A percentile compares a stretch with the other conserved stretches of the same genome.
Conservation (phyloP, 2,888 invertebrate genomes). For the Drosophila prostipennis region DNA sequence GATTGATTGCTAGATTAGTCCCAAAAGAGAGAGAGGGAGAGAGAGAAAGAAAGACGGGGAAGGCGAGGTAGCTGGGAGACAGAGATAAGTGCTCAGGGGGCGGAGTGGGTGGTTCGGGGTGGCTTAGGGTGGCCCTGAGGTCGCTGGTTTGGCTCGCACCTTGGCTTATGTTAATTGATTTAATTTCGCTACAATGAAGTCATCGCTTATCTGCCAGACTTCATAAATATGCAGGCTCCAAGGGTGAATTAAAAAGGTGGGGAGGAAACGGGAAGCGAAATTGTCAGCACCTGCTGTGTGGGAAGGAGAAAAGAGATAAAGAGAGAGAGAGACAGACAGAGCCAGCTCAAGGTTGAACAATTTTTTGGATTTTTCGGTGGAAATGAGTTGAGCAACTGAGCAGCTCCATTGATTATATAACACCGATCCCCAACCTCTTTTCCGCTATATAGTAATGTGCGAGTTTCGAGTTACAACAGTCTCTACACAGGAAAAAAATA, state of each 20-base stretch:
- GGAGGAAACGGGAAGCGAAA: slow-evolving; percentile 10
- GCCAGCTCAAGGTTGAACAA: slow-evolving; percentile 34
- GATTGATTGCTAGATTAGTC: slow-evolving; percentile 81
- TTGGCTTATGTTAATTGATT: slow-evolving; percentile 71
- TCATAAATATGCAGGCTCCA: slow-evolving; percentile 66
- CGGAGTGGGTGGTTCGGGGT: neutral
- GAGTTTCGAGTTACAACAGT: slow-evolving; percentile 58
- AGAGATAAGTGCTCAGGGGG: slow-evolving; percentile 33
- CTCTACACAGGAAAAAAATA: slow-evolving; percentile 3
- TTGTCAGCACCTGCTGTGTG: slow-evolving; percentile 36
- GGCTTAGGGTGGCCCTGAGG: slow-evolving; percentile 1
- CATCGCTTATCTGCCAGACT: slow-evolving; percentile 59
- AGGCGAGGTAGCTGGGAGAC: slow-evolving; percentile 38
- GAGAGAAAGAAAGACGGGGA: neutral
- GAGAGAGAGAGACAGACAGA: slow-evolving; percentile 2
- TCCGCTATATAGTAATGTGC: slow-evolving; percentile 44
- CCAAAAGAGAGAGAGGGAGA: neutral
- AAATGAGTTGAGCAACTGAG: slow-evolving; percentile 44
- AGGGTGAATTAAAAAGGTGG: slow-evolving; percentile 20
- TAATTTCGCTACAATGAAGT: slow-evolving; percentile 77
- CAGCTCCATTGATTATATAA: slow-evolving; percentile 57
- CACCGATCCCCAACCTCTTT: slow-evolving; percentile 21
- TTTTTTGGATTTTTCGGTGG: slow-evolving; percentile 21
- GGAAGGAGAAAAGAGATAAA: neutral
- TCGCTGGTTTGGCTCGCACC: slow-evolving; percentile 51